Conservation (phyloP, 1,140 invertebrate species). For the Planococcus citri region DNA sequence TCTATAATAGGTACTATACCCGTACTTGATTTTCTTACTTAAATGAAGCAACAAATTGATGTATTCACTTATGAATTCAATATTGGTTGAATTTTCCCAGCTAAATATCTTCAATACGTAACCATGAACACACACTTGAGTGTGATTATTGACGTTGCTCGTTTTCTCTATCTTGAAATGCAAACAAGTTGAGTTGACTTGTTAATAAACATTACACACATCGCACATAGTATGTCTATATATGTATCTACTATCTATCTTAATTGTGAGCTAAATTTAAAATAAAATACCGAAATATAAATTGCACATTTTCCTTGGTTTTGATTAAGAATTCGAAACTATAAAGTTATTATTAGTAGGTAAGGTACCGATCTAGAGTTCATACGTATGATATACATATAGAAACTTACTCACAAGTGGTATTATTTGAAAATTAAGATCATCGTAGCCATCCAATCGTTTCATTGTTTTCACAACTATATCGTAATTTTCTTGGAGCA, state of each 20-base stretch:
- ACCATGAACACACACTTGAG: neutral
- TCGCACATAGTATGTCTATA: too few species aligned
- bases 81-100: neutral
- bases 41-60: neutral
- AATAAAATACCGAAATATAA: too few species aligned
- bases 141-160: neutral
- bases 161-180: neutral
- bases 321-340: too few species aligned
- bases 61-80: neutral
- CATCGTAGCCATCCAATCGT: neutral
- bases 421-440: conserved; percentile 1
- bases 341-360: too few species aligned
- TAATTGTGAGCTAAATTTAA: too few species aligned
- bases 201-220: too few species aligned
- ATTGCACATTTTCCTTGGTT: too few species aligned
- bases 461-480: neutral
- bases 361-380: too few species aligned
- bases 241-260: too few species aligned
- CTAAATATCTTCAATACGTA: neutral
- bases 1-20: too few species aligned
- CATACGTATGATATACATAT: too few species aligned
- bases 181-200: too few species aligned
- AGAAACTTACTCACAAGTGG: neutral
- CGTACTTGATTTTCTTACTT: neutral
- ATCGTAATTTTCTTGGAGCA: neutral